Evolutionary conservation across 2,888 invertebrate genomes (phyloP).

Genomic region (Andrena marginata): DNA sequence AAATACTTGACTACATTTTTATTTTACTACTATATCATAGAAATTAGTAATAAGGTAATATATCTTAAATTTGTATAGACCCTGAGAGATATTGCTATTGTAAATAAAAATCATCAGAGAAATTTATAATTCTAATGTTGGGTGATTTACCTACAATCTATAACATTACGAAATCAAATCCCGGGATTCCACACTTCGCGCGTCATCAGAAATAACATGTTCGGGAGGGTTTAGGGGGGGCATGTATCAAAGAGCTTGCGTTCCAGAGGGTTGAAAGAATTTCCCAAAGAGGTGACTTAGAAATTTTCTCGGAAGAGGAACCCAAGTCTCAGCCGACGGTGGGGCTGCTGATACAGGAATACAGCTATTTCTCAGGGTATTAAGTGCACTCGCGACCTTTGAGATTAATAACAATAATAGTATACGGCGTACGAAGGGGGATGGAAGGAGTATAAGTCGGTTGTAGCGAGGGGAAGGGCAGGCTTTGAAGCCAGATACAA

Average conservation of each 20-base stretch:
- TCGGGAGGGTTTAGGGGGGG: background rate
- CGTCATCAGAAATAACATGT: background rate
- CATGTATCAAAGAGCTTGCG: slow-evolving; percentile 26
- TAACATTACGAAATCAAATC: background rate
- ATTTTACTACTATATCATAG: no score
- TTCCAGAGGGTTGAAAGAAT: slow-evolving; percentile 21
- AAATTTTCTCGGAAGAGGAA: slow-evolving; percentile 32
- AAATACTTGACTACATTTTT: no score
- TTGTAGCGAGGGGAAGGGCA: slow-evolving; percentile 69
- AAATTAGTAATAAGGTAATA: no score
- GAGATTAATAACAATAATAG: slow-evolving; percentile 83
- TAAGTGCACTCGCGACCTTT: slow-evolving; percentile 81
- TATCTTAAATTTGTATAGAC: no score
- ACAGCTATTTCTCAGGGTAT: slow-evolving; percentile 81
- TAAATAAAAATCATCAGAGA: background rate
- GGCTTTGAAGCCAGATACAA: slow-evolving; percentile 84
- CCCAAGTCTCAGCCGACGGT: slow-evolving; percentile 45
- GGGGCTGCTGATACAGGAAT: slow-evolving; percentile 78
- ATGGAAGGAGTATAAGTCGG: slow-evolving; percentile 56
- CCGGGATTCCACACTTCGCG: background rate
- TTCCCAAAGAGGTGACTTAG: slow-evolving; percentile 22
- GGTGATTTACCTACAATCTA: background rate
- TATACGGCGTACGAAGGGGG: slow-evolving; percentile 65
- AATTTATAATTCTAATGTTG: background rate
- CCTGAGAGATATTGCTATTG: no score